phyloP scores from a whole-genome alignment of 2,113 vertebrate species.

The Ptilonorhynchus violaceus region DNA sequence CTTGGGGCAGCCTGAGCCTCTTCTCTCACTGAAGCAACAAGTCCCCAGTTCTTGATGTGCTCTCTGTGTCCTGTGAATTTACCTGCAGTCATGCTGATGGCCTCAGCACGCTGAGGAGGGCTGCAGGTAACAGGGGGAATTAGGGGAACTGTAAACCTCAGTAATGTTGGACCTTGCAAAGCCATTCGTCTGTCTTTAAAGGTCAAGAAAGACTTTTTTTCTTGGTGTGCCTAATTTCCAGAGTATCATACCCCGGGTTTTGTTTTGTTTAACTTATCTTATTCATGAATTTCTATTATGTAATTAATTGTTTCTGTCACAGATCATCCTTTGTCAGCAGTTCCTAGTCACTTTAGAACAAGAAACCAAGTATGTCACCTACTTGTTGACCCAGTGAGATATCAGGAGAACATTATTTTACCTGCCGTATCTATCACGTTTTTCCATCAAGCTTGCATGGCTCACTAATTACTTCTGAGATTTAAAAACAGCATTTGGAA shows the following conservation, averaged over 20 bases:
- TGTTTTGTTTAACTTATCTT: not conserved
- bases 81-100: not conserved
- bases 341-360: not conserved
- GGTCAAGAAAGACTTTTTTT: not conserved
- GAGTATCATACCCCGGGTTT: not conserved
- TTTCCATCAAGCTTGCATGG: not conserved
- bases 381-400: not conserved
- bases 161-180: not conserved
- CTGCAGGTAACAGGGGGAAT: not conserved
- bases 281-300: not conserved
- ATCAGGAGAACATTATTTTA: not conserved
- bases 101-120: not conserved
- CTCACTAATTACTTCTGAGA: not conserved
- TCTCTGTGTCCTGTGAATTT: not conserved
- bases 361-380: not conserved
- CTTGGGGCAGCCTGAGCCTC: not conserved
- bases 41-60: not conserved
- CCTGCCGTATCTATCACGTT: not conserved
- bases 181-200: not conserved
- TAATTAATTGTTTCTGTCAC: not conserved
- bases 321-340: not conserved
- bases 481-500: not conserved
- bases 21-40: not conserved
- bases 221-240: not conserved
- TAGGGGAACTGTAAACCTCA: not conserved